Evolutionary conservation across 2,888 invertebrate genomes (phyloP).

Genomic region (Hypomecis punctinalis): DNA sequence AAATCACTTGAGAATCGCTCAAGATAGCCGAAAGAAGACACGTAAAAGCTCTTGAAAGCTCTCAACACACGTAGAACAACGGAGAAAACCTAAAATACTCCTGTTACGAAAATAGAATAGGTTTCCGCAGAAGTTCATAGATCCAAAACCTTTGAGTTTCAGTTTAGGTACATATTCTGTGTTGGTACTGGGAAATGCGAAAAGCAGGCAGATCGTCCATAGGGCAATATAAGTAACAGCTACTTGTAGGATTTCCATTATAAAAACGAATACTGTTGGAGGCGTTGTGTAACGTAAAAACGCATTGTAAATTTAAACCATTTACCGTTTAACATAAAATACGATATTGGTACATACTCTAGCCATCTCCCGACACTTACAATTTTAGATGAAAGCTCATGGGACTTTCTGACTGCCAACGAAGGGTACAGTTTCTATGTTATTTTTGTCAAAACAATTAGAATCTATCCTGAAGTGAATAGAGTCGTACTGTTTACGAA

Average conservation of each 20-base stretch:
- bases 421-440: no score
- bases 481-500: no score
- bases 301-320: no score
- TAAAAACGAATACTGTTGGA: not conserved
- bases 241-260: not conserved
- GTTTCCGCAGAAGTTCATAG: not conserved
- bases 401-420: no score
- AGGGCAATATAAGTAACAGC: not conserved
- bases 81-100: conserved; percentile 3
- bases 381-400: no score
- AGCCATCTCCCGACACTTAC: no score
- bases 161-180: no score
- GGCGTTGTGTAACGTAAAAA: no score
- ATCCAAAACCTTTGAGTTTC: not conserved
- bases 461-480: no score
- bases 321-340: no score
- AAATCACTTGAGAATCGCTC: not conserved
- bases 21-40: not conserved
- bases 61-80: not conserved
- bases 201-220: not conserved
- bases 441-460: no score
- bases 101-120: conserved; percentile 7
- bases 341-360: no score
- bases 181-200: not conserved
- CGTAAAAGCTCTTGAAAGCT: not conserved